Base-by-base conservation (phyloP, 1,140 invertebrate genomes). In the Teleopsis dalmanni region DNA sequence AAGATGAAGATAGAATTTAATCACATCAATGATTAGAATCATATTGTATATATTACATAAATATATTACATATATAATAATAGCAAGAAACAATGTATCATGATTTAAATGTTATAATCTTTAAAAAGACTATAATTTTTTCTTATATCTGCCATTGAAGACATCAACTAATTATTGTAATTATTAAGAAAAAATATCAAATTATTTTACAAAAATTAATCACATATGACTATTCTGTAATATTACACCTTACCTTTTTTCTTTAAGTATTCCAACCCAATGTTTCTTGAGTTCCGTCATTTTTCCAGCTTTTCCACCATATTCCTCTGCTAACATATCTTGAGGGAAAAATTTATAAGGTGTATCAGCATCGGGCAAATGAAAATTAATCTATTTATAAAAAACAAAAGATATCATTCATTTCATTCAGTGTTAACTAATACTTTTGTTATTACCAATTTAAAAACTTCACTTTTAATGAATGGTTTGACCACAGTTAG, bases 401-500 rank as follows among this genome's bases (percentile, higher is more conserved):
- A 25, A 43, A 44, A 44, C 40, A 23, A 23, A 18, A 47, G 11
- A 26, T 25, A 47, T 36, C 21, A 47, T 25, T 35, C 5, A 4
- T n/a, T 11, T 4, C 23, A 38, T 21, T 6, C 5, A 34, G 16
- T 23, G 10, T 21, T 10, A 40, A 19, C 21, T 18, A 7, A 14
- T 25, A 27, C 22, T 21, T 47, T 27, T 35, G 10, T 18, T 37
- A 52, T 53, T 49, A 56, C 56, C 31, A 70, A 43, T 51, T 69
- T 70, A 43, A 70, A 67, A 37, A 84, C 75, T 70, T 85, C 82
- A 25, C 76, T 73, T 65, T 81, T 83, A 31, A 84, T 74, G 50
- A 82, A 78, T 0, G 81, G 81, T 60, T 81, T 82, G 34, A 81
- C 72, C 31, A 85, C 65, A 21, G 73, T 73, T 56, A 81, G 71